Evolutionary conservation across 1,140 invertebrate species (phyloP).

Genomic region (Anastrepha ludens): DNA sequence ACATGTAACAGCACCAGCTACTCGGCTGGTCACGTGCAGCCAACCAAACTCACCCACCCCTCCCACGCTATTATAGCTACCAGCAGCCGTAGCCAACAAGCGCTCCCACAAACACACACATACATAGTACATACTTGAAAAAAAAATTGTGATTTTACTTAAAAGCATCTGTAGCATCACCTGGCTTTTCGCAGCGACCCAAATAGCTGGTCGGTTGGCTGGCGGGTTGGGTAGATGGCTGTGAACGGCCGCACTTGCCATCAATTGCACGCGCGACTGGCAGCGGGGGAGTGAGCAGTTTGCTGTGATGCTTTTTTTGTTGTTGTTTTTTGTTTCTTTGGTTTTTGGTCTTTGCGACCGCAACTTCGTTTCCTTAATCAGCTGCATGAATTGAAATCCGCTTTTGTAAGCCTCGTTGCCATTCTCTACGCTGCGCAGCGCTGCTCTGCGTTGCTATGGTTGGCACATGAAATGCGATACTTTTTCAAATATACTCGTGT

Average conservation of each 20-base stretch:
- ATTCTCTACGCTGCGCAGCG: slow-evolving; percentile 8
- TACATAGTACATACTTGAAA: background rate
- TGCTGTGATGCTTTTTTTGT: background rate
- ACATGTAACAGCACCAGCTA: slow-evolving; percentile 22
- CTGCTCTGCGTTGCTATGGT: background rate
- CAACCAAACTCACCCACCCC: background rate
- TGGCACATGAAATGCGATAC: slow-evolving; percentile 41
- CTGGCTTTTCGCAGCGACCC: slow-evolving; percentile 18
- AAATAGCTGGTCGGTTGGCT: slow-evolving; percentile 1
- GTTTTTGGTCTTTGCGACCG: background rate
- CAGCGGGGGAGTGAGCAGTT: slow-evolving; percentile 7
- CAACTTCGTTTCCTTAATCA: slow-evolving; percentile 21
- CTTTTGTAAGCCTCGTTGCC: slow-evolving; percentile 15
- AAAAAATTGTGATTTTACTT: background rate
- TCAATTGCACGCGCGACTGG: background rate
- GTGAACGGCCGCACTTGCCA: slow-evolving; percentile 33
- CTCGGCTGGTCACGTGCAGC: slow-evolving; percentile 33
- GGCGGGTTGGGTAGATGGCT: background rate
- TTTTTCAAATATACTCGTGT: background rate
- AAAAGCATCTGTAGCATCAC: slow-evolving; percentile 47
- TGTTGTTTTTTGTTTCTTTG: background rate
- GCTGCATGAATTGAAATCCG: slow-evolving; percentile 31
- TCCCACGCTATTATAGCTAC: background rate
- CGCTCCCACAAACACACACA: background rate
- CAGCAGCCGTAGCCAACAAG: background rate